Conservation (phyloP, 1,140 invertebrate species). For the Nephotettix cincticeps region DNA sequence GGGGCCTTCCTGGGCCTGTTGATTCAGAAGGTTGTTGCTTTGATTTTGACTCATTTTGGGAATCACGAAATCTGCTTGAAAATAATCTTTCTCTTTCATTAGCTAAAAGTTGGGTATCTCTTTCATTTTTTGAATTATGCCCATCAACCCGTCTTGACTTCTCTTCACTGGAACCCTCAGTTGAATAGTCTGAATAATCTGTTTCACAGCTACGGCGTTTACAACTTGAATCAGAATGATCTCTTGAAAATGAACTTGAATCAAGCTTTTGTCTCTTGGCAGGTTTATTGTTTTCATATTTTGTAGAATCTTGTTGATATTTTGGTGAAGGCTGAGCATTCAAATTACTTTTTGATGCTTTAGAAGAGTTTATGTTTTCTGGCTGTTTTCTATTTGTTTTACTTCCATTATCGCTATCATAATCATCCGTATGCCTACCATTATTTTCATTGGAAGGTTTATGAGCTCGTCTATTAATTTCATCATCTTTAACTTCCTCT, state of each 20-base stretch:
- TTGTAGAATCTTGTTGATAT: neutral
- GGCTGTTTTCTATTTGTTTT: neutral
- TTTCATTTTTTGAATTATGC: neutral
- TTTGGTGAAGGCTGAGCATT: neutral
- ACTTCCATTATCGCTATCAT: neutral
- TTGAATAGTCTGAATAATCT: constrained; percentile 25
- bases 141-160: neutral
- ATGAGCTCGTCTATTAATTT: neutral
- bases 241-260: too few species aligned
- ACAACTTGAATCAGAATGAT: too few species aligned
- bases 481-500: constrained; percentile 22
- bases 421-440: neutral
- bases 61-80: constrained; percentile 13
- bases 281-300: neutral
- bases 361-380: neutral
- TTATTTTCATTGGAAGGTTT: constrained; percentile 9
- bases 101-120: neutral
- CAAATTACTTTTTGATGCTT: neutral
- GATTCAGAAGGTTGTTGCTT: constrained; percentile 12
- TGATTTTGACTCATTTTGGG: neutral
- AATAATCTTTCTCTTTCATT: constrained; percentile 6
- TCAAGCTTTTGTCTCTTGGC: neutral
- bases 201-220: constrained; percentile 1
- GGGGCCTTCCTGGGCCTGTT: neutral
- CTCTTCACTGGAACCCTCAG: neutral